Conservation (phyloP, 2,888 invertebrate species). For the Baccha elongata region DNA sequence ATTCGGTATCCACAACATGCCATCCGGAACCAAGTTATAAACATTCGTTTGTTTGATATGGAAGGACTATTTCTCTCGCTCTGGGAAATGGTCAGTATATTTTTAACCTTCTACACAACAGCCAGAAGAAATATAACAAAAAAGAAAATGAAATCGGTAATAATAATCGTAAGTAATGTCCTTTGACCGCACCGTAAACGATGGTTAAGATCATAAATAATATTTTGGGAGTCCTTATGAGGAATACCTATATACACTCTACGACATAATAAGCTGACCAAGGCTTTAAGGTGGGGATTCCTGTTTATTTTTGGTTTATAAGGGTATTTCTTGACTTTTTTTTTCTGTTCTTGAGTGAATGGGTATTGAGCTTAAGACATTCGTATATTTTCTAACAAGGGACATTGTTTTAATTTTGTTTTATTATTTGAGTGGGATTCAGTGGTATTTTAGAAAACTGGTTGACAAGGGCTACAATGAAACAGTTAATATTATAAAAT, state of each 20-base stretch:
- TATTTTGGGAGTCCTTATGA: constrained; percentile 37
- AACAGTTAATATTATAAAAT: constrained; percentile 50
- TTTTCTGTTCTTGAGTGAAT: constrained; percentile 29
- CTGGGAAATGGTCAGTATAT: constrained; percentile 1
- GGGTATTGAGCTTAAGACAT: constrained; percentile 49
- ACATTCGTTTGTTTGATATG: constrained; percentile 57
- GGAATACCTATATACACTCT: not conserved
- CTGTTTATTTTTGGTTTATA: constrained; percentile 16
- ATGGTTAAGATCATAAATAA: constrained; percentile 69
- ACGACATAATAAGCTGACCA: constrained; percentile 21
- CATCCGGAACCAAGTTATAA: constrained; percentile 54
- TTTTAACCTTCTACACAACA: not conserved
- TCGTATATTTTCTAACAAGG: constrained; percentile 23
- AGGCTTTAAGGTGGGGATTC: constrained; percentile 11
- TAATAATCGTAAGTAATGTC: constrained; percentile 70
- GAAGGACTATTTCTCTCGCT: constrained; percentile 34
- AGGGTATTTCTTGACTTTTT: not conserved
- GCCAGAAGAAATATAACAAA: constrained; percentile 17
- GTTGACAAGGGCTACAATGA: not conserved
- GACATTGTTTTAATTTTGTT: constrained; percentile 37
- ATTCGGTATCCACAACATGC: constrained; percentile 63
- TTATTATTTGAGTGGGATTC: constrained; percentile 60
- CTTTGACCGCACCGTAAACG: constrained; percentile 66
- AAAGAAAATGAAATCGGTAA: constrained; percentile 55
- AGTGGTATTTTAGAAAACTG: constrained; percentile 16